phyloP scores from a whole-genome alignment of 2,888 invertebrate species.

The Phyllotreta cruciferae region DNA sequence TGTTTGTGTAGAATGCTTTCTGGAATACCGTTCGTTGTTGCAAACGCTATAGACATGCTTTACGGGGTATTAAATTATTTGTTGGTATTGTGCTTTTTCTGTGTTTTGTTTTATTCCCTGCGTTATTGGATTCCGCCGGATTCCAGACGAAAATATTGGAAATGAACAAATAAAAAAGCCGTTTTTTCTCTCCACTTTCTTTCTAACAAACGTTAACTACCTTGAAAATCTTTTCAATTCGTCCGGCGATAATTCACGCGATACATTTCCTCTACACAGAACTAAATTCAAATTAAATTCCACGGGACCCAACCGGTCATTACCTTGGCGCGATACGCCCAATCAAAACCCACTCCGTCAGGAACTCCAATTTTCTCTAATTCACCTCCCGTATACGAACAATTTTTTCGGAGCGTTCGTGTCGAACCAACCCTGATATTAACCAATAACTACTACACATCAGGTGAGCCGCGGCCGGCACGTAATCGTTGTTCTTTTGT shows the following conservation, averaged over 20 bases:
- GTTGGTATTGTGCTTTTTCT: slow-evolving; percentile 27
- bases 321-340: neutral
- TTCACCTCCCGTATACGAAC: neutral
- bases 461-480: slow-evolving; percentile 24
- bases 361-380: slow-evolving; percentile 21
- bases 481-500: slow-evolving; percentile 32
- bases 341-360: slow-evolving; percentile 22
- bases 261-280: too few relatives aligned
- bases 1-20: slow-evolving; percentile 12
- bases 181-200: neutral
- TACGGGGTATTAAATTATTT: slow-evolving; percentile 34
- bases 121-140: slow-evolving; percentile 11
- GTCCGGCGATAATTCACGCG: too few relatives aligned
- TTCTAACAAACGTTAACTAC: too few relatives aligned
- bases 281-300: too few relatives aligned
- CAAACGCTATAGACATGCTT: slow-evolving; percentile 28
- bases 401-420: slow-evolving; percentile 24
- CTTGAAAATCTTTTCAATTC: too few relatives aligned
- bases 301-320: neutral
- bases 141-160: slow-evolving; percentile 15
- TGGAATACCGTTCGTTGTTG: slow-evolving; percentile 8
- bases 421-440: slow-evolving; percentile 29
- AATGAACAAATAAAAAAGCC: slow-evolving; percentile 1
- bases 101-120: slow-evolving; percentile 22
- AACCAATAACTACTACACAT: slow-evolving; percentile 29